These are phyloP conservation scores for Anguilla rostrata DNA, from an alignment of 2,113 vertebrate species.

Conservation along the genomic window DNA sequence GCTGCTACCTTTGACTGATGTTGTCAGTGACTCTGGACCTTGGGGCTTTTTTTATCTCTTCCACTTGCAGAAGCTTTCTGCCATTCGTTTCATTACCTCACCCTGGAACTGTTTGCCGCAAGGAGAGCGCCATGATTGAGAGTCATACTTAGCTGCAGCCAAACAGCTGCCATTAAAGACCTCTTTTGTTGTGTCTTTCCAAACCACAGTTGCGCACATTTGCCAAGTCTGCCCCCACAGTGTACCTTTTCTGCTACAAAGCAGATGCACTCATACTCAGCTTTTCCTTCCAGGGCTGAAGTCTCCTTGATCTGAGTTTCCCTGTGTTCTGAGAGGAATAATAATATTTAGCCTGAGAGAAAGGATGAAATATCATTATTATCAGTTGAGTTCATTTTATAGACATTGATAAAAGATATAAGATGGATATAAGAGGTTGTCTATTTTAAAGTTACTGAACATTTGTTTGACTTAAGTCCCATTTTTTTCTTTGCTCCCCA, in stretches of 20 bases:
- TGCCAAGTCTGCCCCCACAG: background rate
- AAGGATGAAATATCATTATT: background rate
- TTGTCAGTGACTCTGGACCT: background rate
- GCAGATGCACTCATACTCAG: background rate
- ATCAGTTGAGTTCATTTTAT: no score
- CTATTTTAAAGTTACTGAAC: no score
- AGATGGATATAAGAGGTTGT: no score
- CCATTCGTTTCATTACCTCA: background rate
- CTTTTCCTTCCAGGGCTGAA: background rate
- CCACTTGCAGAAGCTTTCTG: background rate
- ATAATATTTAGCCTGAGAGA: background rate
- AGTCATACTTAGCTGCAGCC: background rate
- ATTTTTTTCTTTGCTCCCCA: no score
- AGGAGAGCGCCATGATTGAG: background rate
- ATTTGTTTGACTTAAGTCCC: no score
- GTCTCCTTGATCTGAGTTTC: background rate
- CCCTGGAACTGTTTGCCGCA: background rate
- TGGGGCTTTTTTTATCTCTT: background rate
- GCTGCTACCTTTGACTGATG: background rate
- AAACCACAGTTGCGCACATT: background rate
- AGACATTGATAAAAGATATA: no score
- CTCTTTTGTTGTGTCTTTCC: background rate
- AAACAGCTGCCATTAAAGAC: constrained; percentile 16
- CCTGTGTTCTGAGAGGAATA: background rate
- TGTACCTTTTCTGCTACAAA: background rate